These are phyloP conservation scores for Phortica variegata DNA, from an alignment of 1,140 invertebrate genomes.

Conservation along the genomic window DNA sequence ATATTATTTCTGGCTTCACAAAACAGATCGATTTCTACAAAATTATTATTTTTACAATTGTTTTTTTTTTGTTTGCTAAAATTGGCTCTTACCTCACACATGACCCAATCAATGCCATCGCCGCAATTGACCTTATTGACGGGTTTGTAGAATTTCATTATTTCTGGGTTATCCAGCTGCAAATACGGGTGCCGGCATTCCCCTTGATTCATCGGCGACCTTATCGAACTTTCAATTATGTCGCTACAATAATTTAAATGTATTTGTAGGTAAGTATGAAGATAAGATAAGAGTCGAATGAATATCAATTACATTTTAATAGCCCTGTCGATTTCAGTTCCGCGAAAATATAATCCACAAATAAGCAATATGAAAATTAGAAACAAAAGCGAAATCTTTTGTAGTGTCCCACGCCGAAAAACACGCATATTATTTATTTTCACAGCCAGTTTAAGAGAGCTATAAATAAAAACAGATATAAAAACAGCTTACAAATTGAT, in stretches of 20 bases:
- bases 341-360: no score
- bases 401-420: slow-evolving; percentile 18
- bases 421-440: slow-evolving; percentile 16
- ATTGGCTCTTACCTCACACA: slow-evolving; percentile 52
- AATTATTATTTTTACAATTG: no score
- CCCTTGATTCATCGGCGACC: slow-evolving; percentile 45
- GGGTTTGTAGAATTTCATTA: slow-evolving; percentile 68
- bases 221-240: slow-evolving; percentile 56
- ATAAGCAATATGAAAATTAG: no score
- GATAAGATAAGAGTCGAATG: no score
- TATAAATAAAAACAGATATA: not conserved
- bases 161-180: slow-evolving; percentile 66
- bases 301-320: no score
- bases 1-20: slow-evolving; percentile 59
- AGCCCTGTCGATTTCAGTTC: no score
- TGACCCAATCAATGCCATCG: slow-evolving; percentile 61
- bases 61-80: not conserved
- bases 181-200: slow-evolving; percentile 68
- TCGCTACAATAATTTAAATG: slow-evolving; percentile 33
- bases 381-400: slow-evolving; percentile 13
- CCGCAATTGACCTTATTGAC: slow-evolving; percentile 65
- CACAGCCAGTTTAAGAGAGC: not conserved
- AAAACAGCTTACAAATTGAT: slow-evolving; percentile 23
- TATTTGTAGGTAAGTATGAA: no score
- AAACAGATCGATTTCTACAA: slow-evolving; percentile 58